A percentile compares a stretch with the other conserved stretches of the same genome.
These are phyloP conservation scores for Pristionchus entomophagus DNA, from an alignment of 2,888 invertebrate species.

Conservation along the genomic window DNA sequence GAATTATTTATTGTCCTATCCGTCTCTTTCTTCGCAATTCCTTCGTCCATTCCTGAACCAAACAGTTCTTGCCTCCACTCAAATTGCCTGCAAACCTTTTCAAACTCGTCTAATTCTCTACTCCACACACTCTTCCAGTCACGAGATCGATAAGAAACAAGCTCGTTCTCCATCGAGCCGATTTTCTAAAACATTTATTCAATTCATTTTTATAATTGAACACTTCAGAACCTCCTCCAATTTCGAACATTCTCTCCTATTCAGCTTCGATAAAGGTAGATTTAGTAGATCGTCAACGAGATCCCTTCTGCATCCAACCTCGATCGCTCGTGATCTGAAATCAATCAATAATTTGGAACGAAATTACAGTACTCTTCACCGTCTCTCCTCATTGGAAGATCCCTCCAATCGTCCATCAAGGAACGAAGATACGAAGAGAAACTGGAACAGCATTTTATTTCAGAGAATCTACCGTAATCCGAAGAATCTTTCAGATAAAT, in stretches of 20 bases:
- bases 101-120: slow-evolving; percentile 11
- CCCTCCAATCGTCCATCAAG: not conserved
- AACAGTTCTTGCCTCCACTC: not conserved
- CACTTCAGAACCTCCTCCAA: slow-evolving; percentile 5
- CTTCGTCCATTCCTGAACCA: slow-evolving; percentile 11
- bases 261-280: slow-evolving; percentile 16
- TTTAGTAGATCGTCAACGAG: not conserved
- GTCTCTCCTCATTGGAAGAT: slow-evolving; percentile 28
- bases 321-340: slow-evolving; percentile 7
- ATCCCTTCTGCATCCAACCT: not conserved
- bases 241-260: not conserved
- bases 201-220: not conserved
- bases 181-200: not conserved
- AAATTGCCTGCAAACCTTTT: not conserved
- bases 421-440: slow-evolving; percentile 1
- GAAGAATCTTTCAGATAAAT: not conserved
- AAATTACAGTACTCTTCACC: not conserved
- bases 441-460: not conserved
- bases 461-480: not conserved
- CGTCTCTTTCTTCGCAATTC: not conserved
- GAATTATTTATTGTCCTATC: not conserved
- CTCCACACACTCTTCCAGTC: slow-evolving; percentile 24
- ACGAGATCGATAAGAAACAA: not conserved
- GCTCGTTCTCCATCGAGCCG: not conserved
- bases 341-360: not conserved